phyloP scores from a whole-genome alignment of 2,113 vertebrate genomes.

The Pan troglodytes region DNA sequence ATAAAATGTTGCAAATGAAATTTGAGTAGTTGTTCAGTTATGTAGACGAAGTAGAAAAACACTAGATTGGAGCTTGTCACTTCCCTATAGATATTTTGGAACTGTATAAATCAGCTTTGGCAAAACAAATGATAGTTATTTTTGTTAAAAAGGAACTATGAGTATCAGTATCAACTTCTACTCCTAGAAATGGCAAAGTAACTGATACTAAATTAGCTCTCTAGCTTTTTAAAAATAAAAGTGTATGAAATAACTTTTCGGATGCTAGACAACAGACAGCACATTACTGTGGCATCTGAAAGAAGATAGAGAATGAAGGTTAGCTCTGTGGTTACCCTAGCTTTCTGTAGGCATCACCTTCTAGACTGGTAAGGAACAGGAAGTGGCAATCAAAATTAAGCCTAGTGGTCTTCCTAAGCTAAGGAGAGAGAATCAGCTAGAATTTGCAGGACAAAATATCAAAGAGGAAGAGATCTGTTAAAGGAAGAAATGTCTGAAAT shows the following conservation, averaged over 20 bases:
- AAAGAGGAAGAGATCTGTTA: neutral
- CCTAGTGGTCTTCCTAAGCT: neutral
- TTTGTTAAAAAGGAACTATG: neutral
- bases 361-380: fast-evolving
- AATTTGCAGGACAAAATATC: neutral
- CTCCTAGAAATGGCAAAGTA: neutral
- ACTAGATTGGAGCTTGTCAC: neutral
- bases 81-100: neutral
- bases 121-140: neutral
- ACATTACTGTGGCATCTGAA: neutral
- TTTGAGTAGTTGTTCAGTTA: neutral
- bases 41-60: neutral
- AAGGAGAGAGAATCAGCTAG: neutral
- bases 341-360: neutral
- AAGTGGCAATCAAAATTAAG: neutral
- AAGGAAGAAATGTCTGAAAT: neutral
- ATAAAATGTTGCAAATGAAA: neutral
- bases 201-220: neutral
- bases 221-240: neutral
- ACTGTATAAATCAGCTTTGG: neutral
- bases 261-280: neutral
- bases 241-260: neutral
- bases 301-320: neutral
- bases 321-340: fast-evolving
- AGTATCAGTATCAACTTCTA: neutral